Base-by-base conservation (phyloP, 2,888 invertebrate genomes). In the Acanthosepion pharaonis region DNA sequence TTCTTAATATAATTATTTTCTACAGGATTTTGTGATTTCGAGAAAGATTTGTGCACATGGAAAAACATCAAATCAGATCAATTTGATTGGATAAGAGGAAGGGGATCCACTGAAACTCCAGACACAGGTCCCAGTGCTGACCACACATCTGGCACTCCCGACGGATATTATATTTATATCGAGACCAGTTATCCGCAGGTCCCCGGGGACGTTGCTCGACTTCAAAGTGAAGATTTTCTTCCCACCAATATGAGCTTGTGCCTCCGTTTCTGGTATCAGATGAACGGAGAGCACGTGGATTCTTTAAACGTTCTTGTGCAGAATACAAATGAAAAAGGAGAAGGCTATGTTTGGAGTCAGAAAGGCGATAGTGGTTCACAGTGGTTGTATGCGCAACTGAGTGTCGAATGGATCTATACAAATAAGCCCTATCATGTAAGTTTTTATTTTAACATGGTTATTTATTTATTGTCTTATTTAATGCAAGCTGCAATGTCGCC, bases 11-110 rank as follows among this genome's bases (percentile, higher is more conserved):
- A 42, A 42, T 42, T 42, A 20, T 55, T n/a, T 25, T 95, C 23
- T 49, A n/a, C 49, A 96, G 96, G 96, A 94, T 95, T 96, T 95
- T 97, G 97, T 96, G 96, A 96, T 94, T 97, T 97, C 96, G 97
- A 97, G 95, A 96, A 95, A 55, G 96, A 96, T 91, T 94, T 96
- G 8, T 97, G 97, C 95, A 95, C 96, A 49, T 97, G 97, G 97
- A 96, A 95, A 51, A 97, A 97, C 94, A 95, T 95, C 3, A 91
- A 94, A 53, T 94, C 94, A 5, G 97, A 97, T 95, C 95, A 97
- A 91, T 97, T 97, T 96, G 97, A 97, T 95, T 97, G 97, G 97
- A 94, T 96, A 64, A 95, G 97, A 94, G 95, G 95, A 42, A 94
- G 95, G 42, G 97, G 96, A 33, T 94, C 91, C 18, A 97, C 97